These are phyloP conservation scores for Leptinotarsa lineolata DNA, from an alignment of 1,140 invertebrate genomes.

Conservation along the genomic window DNA sequence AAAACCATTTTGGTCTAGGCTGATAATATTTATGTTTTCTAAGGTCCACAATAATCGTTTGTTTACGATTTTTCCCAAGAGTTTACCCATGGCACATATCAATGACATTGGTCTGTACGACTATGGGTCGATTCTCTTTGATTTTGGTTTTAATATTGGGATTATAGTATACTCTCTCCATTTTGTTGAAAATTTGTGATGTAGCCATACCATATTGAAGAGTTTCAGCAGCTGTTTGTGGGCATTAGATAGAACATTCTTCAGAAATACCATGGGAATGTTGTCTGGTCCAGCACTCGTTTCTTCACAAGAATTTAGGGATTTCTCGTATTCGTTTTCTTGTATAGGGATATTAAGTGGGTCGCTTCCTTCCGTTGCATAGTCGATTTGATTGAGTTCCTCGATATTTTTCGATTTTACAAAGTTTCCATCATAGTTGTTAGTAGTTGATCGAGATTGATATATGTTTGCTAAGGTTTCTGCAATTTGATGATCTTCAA, in stretches of 20 bases:
- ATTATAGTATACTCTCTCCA: too few species aligned
- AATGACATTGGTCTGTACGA: constrained; percentile 30
- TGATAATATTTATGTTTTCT: constrained; percentile 21
- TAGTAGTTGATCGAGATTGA: too few species aligned
- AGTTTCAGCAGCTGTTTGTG: too few species aligned
- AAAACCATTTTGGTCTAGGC: constrained; percentile 28
- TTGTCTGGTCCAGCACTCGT: too few species aligned
- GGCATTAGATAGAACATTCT: constrained; percentile 13
- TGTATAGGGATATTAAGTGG: not conserved
- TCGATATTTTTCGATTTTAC: too few species aligned
- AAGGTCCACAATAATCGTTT: constrained; percentile 28
- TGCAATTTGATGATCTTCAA: too few species aligned
- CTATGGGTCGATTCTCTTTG: too few species aligned
- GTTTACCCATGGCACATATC: constrained; percentile 31
- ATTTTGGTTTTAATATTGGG: too few species aligned
- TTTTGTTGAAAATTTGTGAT: too few species aligned
- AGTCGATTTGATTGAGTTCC: not conserved
- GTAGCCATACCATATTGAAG: too few species aligned
- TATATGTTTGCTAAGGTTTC: too few species aligned
- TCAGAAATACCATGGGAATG: constrained; percentile 25
- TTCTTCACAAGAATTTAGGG: constrained; percentile 20
- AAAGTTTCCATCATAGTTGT: too few species aligned
- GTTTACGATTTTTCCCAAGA: constrained; percentile 35
- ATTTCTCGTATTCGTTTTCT: constrained; percentile 24
- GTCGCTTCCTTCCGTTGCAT: not conserved